Evolutionary conservation across 2,797 vertebrate genomes (phyloP), one percentile per base, ranked within the genome.

Genomic region (Adrianichthys oophorus): DNA sequence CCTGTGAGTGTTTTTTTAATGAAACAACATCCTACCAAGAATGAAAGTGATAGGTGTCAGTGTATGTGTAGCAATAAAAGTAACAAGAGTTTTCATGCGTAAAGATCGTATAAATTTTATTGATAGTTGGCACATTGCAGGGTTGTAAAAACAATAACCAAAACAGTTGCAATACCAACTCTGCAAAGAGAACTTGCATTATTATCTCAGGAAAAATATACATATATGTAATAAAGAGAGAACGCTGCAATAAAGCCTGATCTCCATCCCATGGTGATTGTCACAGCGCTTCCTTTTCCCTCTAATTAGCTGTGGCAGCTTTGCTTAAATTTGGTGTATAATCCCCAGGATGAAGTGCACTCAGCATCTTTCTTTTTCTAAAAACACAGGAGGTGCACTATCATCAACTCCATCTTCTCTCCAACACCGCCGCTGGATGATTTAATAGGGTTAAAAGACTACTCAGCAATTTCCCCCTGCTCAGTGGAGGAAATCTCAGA

Each of bases 381-480:
- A 88, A 90, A 85, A 78, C 76, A 88, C 59, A 59, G 79, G 85
- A 87, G 83, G 83, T 86, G 86, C 88, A 81, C 82, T 82, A 80
- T 90, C 83, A 88, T 92, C 88, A 88, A 82, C 87, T 86, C 77
- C 85, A 83, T 89, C 85, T 86, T 85, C 69, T 43, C 84, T 77
- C 86, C 81, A 86, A 84, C 88, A 75, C 80, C 75, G 83, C 85
- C 87, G 83, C 82, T 74, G 79, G 83, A 89, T 87, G 85, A 91
- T 92, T 91, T 91, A 87, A 92, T 87, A 92, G 92, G 91, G 90
- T 92, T 92, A 90, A 91, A 90, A 91, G 90, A 92, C 89, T 86
- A 90, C 89, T 91, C 91, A 92, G 92, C 91, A 89, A 92, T 93
- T 92, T 92, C 89, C 80, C 84, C 80, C 82, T 19, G 65, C 82